Base-by-base conservation (phyloP, 2,888 invertebrate species). In the Eurytoma californica region DNA sequence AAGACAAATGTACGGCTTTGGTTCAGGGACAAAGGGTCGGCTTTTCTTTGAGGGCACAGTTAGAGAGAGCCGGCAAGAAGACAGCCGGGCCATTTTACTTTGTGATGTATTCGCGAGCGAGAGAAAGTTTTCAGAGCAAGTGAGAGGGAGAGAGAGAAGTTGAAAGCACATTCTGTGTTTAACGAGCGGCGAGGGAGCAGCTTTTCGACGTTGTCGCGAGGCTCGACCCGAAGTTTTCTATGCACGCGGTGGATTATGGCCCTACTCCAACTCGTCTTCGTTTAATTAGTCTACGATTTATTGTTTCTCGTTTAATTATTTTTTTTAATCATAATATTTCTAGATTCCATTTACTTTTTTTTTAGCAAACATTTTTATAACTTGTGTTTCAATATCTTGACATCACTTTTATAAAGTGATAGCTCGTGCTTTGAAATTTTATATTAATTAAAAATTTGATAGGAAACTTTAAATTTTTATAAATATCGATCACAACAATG, bases 241-340 rank as follows among this genome's bases (percentile, higher is more conserved):
- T 16, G 47, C 7, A 7, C 24, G 53, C 13, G 39, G 39, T 7
- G 39, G 39, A 39, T 39, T 39, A 39, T 7, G 39, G 5, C 5
- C 12, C 14, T 18, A 18, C 53, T 55, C 39, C 20, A 61, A 5
- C 12, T 9, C 24, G 16, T 18, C 58, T 68, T 39, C 61, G 51
- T 69, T 75, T 61, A 69, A 75, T 75, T 55, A 60, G 20, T 12
- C 53, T 24, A 24, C 47, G 68, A 68, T 75, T 61, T 68, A 75
- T 75, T 28, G 55, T 24, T 67, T 51, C 47, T 16, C 39, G 39
- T 39, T 39, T 7, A 39, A 39, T 39, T 39, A 4, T 39, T 24
- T 24, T 24, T 24, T 24, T 24, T 24, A 24, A 24, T 24, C 24
- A 24, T 24, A 24, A 24, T 24, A 24, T 1, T 2, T 24, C 24